phyloP scores from a whole-genome alignment of 2,888 invertebrate genomes.

The Hymenopus coronatus region DNA sequence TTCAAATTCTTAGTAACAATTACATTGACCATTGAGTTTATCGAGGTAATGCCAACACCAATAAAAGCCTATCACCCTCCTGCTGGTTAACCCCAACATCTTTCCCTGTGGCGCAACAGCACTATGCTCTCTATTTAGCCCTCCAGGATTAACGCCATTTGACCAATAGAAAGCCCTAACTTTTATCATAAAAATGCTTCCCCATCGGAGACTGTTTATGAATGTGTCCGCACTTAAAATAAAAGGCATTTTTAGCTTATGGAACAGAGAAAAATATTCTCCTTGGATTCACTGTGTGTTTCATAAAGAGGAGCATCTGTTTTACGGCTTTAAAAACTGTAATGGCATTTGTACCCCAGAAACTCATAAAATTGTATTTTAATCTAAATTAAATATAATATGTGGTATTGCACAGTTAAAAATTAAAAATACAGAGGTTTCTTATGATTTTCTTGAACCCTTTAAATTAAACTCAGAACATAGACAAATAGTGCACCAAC shows the following conservation, averaged over 20 bases:
- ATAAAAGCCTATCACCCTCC: not conserved
- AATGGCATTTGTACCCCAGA: not conserved
- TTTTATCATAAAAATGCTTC: not conserved
- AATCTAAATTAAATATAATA: too few species aligned
- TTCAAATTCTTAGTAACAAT: not conserved
- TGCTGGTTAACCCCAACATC: not conserved
- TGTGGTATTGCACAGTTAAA: too few species aligned
- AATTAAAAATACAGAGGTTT: too few species aligned
- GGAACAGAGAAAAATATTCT: too few species aligned
- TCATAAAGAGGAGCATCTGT: not conserved
- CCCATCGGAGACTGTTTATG: not conserved
- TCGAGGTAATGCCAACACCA: not conserved
- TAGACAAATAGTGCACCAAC: too few species aligned
- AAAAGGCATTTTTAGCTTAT: not conserved
- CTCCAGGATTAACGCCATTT: not conserved
- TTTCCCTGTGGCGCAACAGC: not conserved
- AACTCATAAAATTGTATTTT: not conserved
- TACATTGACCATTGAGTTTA: not conserved
- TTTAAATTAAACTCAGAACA: too few species aligned
- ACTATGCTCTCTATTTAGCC: not conserved
- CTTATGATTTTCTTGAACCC: too few species aligned
- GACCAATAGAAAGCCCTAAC: not conserved
- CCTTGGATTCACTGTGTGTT: not conserved
- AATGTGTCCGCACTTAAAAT: conserved; percentile 5
- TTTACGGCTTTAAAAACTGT: not conserved